Base-by-base conservation (phyloP, 1,140 invertebrate genomes). In the Drosophila elegans region DNA sequence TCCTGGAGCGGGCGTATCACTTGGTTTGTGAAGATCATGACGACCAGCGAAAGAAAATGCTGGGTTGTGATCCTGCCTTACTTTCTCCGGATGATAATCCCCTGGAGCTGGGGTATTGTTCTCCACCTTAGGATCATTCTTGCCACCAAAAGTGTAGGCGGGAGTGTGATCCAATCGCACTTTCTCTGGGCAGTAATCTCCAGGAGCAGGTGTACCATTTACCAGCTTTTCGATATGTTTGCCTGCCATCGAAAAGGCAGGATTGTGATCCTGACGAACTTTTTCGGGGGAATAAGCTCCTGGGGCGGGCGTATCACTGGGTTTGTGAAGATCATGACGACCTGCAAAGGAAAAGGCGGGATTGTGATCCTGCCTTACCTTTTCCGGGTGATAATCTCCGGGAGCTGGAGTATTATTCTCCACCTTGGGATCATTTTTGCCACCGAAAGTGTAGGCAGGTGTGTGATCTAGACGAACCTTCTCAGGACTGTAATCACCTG, bases 401-500 rank as follows among this genome's bases (percentile, higher is more conserved):
- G 94, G 94, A 10, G 94, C 95, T 16, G 88, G 88, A 10, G 32
- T 52, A 1, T 77, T 80, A 10, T 71, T 34, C 16, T 52, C 84
- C 1, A 74, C 51, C 53, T 80, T 94, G 84, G 68, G 42, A 12
- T 95, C 74, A 91, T 81, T 72, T 73, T 94, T 94, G 1, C 93
- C 90, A 42, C 92, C 93, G 45, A 95, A 94, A 1, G 92, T 93
- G 51, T 94, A 95, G 48, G 94, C 93, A 3, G 94, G 94, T 42
- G 93, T 84, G 36, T 89, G 93, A 48, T 93, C 93, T 25, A 93
- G 80, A 42, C 95, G 94, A 2, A 94, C 94, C 82, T 96, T 95
- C 78, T 97, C 96, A 0, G 96, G 96, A 93, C 95, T 93, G 93
- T 98, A 95, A 91, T 95, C 93, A 78, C 97, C 94, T 72, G 97